Percentiles rank a stretch among this genome's conserved stretches.
Conservation (phyloP, 2,888 invertebrate species). For the Hedychridium roseum region DNA sequence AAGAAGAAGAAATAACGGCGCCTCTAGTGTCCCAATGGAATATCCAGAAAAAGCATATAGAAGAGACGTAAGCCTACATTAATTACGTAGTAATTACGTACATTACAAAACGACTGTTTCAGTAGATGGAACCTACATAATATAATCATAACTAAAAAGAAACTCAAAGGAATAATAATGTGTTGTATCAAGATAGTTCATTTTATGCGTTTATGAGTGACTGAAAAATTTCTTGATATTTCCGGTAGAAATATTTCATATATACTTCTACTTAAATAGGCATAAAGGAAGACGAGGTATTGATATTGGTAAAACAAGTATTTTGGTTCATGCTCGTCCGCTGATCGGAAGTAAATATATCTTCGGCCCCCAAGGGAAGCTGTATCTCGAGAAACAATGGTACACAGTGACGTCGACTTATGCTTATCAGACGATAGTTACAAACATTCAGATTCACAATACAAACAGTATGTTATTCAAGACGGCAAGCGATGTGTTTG, state of each 20-base stretch:
- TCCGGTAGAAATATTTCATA: not conserved
- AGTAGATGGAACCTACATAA: not conserved
- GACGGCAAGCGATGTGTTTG: slow-evolving; percentile 73
- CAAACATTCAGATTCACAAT: slow-evolving; percentile 66
- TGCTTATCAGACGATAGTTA: slow-evolving; percentile 75
- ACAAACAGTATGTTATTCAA: slow-evolving; percentile 59
- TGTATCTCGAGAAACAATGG: slow-evolving; percentile 79
- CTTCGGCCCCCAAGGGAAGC: slow-evolving; percentile 70
- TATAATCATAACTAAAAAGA: not conserved
- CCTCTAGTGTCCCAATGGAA: slow-evolving; percentile 28
- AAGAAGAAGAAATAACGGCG: slow-evolving; percentile 37
- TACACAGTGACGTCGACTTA: slow-evolving; percentile 70
- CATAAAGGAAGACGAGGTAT: slow-evolving; percentile 81
- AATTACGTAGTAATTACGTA: not conserved
- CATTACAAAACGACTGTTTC: too few species aligned
- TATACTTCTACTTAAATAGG: slow-evolving; percentile 62
- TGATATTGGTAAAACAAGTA: slow-evolving; percentile 73
- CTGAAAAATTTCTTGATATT: slow-evolving; percentile 9
- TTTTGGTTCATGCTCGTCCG: slow-evolving; percentile 76
- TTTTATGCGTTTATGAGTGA: too few species aligned
- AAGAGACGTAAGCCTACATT: slow-evolving; percentile 67
- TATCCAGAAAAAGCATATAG: slow-evolving; percentile 66
- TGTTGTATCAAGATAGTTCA: too few species aligned
- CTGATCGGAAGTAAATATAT: slow-evolving; percentile 75
- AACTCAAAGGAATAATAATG: too few species aligned